Evolutionary conservation across 2,888 invertebrate genomes (phyloP), one percentile per base, ranked within the genome.

Genomic region (Ametastegia equiseti): DNA sequence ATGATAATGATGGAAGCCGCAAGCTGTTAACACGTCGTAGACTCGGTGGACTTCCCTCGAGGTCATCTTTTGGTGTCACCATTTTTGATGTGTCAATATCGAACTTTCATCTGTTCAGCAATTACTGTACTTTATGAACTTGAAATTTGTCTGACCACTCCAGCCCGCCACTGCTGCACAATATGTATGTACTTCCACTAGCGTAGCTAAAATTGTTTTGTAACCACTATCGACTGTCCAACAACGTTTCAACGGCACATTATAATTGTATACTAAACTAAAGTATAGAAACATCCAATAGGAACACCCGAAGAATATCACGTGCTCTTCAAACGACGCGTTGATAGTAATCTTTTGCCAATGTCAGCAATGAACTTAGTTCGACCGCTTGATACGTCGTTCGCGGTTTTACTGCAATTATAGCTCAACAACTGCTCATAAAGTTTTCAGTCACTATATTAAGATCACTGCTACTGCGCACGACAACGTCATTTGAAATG

Each of bases 241-340:
- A 19, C 75, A 45, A 75, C 75, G 50, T 15, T 50, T 36, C 75
- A 54, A 19, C 54, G 19, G 50, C n/a, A 33, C 27, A 75, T 75
- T 75, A 36, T 54, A 54, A 5, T 23, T 19, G 54, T 50, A 54
- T 36, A 75, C 23, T 60, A 30, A 33, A 75, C 54, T 50, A 54
- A 1, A 50, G 5, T 6, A 9, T 30, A 78, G 75, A 39, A 85
- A 84, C 83, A 83, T 81, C 87, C 87, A 87, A 87, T 87, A 39
- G 83, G 84, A 85, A 82, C 84, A 84, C 84, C 82, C 84, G 83
- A 69, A 54, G 83, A 83, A 69, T 81, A 85, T 87, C 88, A 87
- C 87, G 88, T 79, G 81, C 87, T 50, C 30, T 83, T 85, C 83
- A 84, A 77, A 82, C 79, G 67, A 81, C 47, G 80, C 77, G 71